Base-by-base conservation (phyloP, 1,140 invertebrate genomes). In the Polypedilum vanderplanki region DNA sequence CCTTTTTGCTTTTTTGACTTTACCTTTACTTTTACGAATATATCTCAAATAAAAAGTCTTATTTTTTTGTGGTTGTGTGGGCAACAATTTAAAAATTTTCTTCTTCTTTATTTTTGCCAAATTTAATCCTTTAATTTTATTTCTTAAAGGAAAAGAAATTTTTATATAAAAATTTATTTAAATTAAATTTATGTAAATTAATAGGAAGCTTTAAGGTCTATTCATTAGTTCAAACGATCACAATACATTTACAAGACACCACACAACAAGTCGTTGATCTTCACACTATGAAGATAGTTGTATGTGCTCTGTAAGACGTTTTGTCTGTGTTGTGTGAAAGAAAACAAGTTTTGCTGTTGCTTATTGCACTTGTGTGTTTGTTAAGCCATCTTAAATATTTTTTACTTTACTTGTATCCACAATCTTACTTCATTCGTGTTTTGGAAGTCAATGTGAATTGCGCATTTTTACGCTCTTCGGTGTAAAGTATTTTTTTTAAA, bases 351-450 rank as follows among this genome's bases (percentile, higher is more conserved):
- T 70, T 70, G 65, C 9, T 70, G 17, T 33, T 70, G 65, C 9
- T n/a, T 22, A 20, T 22, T 70, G 15, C 46, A 22, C 65, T 70
- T 70, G 65, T 70, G 65, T 70, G 17, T 70, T 70, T 22, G 17
- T 22, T 70, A 22, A 70, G 65, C 65, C 65, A 70, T 70, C 65
- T 70, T 70, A 70, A 70, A 57, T 10, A 18, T 70, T 70, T 67
- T 67, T 70, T 22, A 70, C 17, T 67, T 70, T 22, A 70, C 17
- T 70, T 70, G 65, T 70, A 20, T 18, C 17, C 8, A 22, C 65
- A n/a, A 57, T n/a, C 46, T 57, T 12, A 57, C 15, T 33, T 70
- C 65, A 70, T 70, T 70, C 65, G 65, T 70, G 65, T 70, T 70
- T 70, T 22, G 9, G 20, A 18, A 70, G 65, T 70, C 65, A 22